These are phyloP conservation scores for Geococcyx californianus DNA, from an alignment of 2,113 vertebrate genomes.

Conservation along the genomic window DNA sequence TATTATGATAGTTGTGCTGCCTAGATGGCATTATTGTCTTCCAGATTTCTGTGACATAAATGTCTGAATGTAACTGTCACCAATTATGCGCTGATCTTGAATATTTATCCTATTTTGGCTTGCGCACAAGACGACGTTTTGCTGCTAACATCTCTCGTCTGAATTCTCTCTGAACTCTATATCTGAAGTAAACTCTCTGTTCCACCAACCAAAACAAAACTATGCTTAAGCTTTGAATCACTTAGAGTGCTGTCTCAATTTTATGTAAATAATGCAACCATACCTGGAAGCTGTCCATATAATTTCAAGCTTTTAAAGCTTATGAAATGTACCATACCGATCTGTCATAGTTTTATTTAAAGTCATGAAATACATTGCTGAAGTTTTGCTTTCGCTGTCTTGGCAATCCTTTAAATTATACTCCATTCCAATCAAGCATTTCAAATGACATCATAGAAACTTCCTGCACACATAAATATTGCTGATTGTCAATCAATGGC, in stretches of 20 bases:
- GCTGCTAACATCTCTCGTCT: not conserved
- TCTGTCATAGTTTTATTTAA: conserved; percentile 62
- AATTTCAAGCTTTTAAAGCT: conserved; percentile 61
- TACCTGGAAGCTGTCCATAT: conserved; percentile 52
- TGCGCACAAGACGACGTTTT: not conserved
- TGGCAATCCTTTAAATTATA: conserved; percentile 53
- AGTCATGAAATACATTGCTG: conserved; percentile 32
- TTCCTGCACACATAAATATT: conserved; percentile 37
- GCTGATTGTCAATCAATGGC: conserved; percentile 10
- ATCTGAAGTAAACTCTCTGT: not conserved
- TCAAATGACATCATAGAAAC: conserved; percentile 59
- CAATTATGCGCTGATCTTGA: not conserved
- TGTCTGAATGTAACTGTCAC: not conserved
- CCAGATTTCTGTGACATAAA: not conserved
- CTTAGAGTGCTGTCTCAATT: conserved; percentile 5
- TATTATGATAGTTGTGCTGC: not conserved
- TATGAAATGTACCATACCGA: conserved; percentile 49
- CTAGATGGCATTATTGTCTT: not conserved
- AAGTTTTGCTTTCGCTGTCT: conserved; percentile 58
- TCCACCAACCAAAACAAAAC: conserved; percentile 31
- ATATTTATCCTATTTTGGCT: not conserved
- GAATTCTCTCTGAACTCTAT: not conserved
- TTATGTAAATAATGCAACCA: conserved; percentile 40
- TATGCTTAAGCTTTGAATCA: conserved; percentile 21
- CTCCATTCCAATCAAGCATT: conserved; percentile 53